These are phyloP conservation scores for Drosophila asahinai DNA, from an alignment of 1,140 invertebrate genomes.

Conservation along the genomic window DNA sequence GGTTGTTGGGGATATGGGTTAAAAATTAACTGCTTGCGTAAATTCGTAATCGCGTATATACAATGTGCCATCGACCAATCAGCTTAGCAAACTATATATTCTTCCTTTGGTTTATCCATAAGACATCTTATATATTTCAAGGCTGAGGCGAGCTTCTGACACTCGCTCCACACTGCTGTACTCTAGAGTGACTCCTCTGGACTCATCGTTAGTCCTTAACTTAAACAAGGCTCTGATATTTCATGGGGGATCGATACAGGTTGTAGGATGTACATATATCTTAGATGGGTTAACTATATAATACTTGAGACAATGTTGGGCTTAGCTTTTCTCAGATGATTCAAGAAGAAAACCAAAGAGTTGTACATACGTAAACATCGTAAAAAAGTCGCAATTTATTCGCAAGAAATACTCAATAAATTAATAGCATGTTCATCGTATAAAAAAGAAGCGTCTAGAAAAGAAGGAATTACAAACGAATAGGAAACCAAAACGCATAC, in stretches of 20 bases:
- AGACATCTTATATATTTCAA: conserved; percentile 39
- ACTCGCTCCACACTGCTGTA: conserved; percentile 27
- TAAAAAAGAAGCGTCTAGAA: conserved; percentile 8
- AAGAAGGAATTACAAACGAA: conserved; percentile 45
- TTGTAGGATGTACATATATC: conserved; percentile 5
- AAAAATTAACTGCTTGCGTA: conserved; percentile 45
- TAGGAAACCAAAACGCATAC: conserved; percentile 46
- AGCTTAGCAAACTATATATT: conserved; percentile 18
- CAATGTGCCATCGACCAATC: conserved; percentile 14
- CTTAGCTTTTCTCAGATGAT: neutral
- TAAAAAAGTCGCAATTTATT: conserved; percentile 43
- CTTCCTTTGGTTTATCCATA: conserved; percentile 30
- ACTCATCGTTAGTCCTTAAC: neutral
- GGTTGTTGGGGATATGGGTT: conserved; percentile 1
- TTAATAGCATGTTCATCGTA: conserved; percentile 13
- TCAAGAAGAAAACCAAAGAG: conserved; percentile 9
- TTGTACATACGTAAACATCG: conserved; percentile 28
- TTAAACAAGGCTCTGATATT: conserved; percentile 3
- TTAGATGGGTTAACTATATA: conserved; percentile 42
- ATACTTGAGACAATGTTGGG: conserved; percentile 27
- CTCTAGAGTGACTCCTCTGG: conserved; percentile 12
- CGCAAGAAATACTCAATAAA: conserved; percentile 22
- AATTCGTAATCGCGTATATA: conserved; percentile 50
- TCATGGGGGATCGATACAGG: neutral
- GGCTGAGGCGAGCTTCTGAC: conserved; percentile 29